phyloP scores from a whole-genome alignment of 2,797 vertebrate genomes.

The Sorex maritimensis region DNA sequence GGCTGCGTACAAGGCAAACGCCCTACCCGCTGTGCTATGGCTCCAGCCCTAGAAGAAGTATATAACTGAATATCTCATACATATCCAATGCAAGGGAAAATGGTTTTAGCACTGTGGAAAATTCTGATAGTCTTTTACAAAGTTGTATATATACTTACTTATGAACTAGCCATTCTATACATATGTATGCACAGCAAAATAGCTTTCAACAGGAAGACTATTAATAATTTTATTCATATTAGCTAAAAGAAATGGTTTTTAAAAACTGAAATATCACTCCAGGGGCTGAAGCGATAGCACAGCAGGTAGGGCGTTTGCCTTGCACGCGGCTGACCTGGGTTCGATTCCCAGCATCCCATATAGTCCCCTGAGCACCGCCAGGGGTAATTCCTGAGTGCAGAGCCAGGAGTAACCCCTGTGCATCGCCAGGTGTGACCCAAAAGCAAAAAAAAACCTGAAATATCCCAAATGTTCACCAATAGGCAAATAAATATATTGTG shows the following conservation, averaged over 20 bases:
- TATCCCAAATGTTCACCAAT: conserved; percentile 9
- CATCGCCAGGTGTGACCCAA: no score
- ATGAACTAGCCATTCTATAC: conserved; percentile 34
- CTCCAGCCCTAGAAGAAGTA: no score
- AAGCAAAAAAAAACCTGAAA: not conserved
- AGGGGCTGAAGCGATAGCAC: no score
- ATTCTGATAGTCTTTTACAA: conserved; percentile 25
- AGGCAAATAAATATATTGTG: conserved; percentile 37
- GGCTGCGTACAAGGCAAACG: no score
- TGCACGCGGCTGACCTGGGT: no score
- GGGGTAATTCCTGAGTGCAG: no score
- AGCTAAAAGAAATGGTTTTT: conserved; percentile 29
- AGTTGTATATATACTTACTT: not conserved
- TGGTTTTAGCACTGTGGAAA: conserved; percentile 6
- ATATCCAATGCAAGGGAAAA: not conserved
- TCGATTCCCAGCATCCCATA: no score
- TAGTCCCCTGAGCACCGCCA: no score
- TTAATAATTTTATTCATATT: conserved; percentile 50
- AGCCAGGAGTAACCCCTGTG: no score
- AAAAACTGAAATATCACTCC: not conserved
- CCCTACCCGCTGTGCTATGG: no score
- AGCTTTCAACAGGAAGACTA: conserved; percentile 19
- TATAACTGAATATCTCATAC: not conserved
- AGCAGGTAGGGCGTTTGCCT: no score
- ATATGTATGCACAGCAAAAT: not conserved